Evolutionary conservation across 2,888 invertebrate genomes (phyloP), one percentile per base, ranked within the genome.

Genomic region (Ptychoptera contaminata): DNA sequence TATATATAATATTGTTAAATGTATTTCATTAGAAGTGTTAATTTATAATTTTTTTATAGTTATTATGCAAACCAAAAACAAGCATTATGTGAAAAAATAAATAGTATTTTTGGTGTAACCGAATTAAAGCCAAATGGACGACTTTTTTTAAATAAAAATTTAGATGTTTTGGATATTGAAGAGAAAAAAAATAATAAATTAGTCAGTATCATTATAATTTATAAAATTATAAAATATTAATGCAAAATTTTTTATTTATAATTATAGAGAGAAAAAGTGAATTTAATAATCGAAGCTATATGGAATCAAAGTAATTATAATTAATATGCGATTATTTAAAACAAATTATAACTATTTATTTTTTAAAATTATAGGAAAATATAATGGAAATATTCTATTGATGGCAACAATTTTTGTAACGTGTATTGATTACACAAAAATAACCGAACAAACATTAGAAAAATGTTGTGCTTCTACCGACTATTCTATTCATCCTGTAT

Each of bases 381-480:
- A 60, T 46, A 55, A 54, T 32, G 63, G 60, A 48, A 49, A 51
- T 1, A 53, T 57, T 37, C 57, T 59, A 2, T 45, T 63, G 1
- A 52, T 60, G 2, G 54, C 58, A 7, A 57, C 59, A 11, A 53
- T 64, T 16, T 62, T 60, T 45, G 59, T 64, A 4, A 49, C 60
- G 14, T 41, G 31, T 15, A 32, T 30, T 32, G 32, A 14, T 10
- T 35, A 2, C 2, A 23, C 14, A 8, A 14, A 5, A 38, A 2
- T 1, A 23, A 34, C 5, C 14, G 10, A 10, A 5, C 23, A 5
- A 4, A 12, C 54, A 34, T 45, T 46, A 6, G 37, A 44, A 36
- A 8, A 31, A 0, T 60, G 55, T 1, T 11, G 34, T 23, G 8
- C 51, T 2, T 51, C 53, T 2, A 53, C 11, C 1, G 35, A 47